Evolutionary conservation across 2,797 vertebrate genomes (phyloP).

Genomic region (Galago senegalensis): DNA sequence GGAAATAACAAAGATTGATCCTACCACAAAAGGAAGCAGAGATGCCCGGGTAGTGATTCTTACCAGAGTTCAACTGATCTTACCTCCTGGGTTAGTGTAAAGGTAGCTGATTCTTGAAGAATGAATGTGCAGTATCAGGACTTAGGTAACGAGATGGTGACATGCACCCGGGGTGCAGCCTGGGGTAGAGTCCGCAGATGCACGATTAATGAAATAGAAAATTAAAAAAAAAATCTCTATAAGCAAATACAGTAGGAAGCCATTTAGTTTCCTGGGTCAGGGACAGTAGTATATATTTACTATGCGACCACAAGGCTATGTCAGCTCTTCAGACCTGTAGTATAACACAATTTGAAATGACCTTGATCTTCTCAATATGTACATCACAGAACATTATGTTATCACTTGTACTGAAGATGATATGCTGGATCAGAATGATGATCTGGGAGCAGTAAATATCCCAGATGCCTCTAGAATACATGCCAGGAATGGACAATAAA

Average conservation of each 20-base stretch:
- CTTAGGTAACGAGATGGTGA: background rate
- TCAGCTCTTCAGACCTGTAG: background rate
- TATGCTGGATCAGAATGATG: background rate
- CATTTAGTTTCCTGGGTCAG: background rate
- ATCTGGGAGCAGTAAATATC: background rate
- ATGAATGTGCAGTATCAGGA: background rate
- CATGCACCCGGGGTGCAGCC: background rate
- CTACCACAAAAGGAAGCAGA: background rate
- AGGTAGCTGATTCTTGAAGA: background rate
- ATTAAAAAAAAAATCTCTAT: background rate
- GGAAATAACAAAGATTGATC: background rate
- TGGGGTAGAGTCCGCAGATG: background rate
- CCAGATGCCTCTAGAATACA: background rate
- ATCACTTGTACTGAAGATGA: background rate
- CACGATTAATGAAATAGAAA: background rate
- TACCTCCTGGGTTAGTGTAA: background rate
- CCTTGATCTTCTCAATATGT: background rate
- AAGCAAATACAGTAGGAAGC: background rate
- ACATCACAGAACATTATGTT: background rate
- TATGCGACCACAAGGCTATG: fast-evolving
- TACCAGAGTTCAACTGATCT: background rate
- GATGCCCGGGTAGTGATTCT: background rate
- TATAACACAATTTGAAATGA: background rate
- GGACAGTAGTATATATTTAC: background rate
- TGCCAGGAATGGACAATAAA: background rate